Percentiles rank a stretch among this genome's conserved stretches.
Conservation (phyloP, 2,888 invertebrate genomes). For the Micoletzkya japonica region DNA sequence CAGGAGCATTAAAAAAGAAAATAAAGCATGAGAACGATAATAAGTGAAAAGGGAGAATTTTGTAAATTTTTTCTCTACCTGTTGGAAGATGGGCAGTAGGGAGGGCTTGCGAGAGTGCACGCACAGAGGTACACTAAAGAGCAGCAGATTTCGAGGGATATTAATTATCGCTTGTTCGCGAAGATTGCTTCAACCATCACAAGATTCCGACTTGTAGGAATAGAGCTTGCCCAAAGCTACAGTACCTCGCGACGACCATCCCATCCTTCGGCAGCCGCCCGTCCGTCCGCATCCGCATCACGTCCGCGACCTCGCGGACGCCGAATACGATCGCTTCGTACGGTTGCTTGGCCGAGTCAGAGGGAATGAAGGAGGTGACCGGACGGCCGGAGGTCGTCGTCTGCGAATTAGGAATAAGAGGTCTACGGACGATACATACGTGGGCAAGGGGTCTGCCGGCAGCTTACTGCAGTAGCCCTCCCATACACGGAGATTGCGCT, state of each 20-base stretch:
- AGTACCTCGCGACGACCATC: constrained; percentile 16
- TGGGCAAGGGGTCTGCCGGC: too few relatives aligned
- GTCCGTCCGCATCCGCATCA: neutral
- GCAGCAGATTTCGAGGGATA: too few relatives aligned
- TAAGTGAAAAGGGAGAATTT: too few relatives aligned
- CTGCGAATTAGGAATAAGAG: too few relatives aligned
- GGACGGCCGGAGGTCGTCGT: neutral
- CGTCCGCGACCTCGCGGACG: neutral
- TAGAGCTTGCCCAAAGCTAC: neutral
- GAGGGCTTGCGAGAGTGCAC: constrained; percentile 95
- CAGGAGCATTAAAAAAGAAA: too few relatives aligned
- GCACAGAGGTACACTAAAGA: constrained; percentile 76
- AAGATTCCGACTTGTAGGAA: neutral
- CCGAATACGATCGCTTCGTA: constrained; percentile 20
- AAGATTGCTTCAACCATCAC: too few relatives aligned
- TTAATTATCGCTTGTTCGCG: constrained; percentile 67
- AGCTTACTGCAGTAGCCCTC: too few relatives aligned
- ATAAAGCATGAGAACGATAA: too few relatives aligned
- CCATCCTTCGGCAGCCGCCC: neutral
- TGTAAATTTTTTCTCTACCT: constrained; percentile 64
- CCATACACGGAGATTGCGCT: too few relatives aligned
- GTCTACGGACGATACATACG: too few relatives aligned
- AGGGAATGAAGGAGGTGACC: neutral
- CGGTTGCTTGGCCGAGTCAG: constrained; percentile 15
- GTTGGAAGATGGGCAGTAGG: constrained; percentile 66